Base-by-base conservation (phyloP, 2,113 vertebrate species). In the Neogobius melanostomus region DNA sequence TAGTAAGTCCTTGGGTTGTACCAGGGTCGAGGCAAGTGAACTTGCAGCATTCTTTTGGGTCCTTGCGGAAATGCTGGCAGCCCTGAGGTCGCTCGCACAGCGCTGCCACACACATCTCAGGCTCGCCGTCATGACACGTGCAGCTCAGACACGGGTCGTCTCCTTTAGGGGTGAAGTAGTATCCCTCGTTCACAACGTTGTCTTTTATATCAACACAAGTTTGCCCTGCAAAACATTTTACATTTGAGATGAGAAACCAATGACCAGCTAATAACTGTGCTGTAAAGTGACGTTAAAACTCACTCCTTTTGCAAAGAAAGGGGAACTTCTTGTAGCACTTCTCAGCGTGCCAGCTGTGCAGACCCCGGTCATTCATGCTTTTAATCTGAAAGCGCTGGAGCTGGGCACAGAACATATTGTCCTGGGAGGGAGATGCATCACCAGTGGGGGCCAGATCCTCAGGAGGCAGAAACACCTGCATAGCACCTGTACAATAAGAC, bases 1-100 rank as follows among this genome's bases (percentile, higher is more conserved):
- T 36, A 36, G 28, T 36, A 36, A 36, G 28, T 3, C 3, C 28
- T 36, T 51, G 6, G 8, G n/a, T 44, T 84, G 90, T 89, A 97
- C 97, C 97, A 90, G 95, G 94, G 86, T 99, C 98, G 42, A 97
- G 90, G 56, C 97, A 99, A 28, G 95, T 97, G 79, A 99, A 99
- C 80, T 97, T 99, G 95, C 98, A 99, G 93, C 98, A 99, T 82
- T 98, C 97, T 82, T 96, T 97, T 4, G 98, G 97, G 79, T 99
- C 98, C 81, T 98, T 99, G 14, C 93, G 95, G 63, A 97, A 99
- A 76, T 98, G 95, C 86, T 95, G 95, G 71, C 98, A 99, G 5
- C 95, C 95, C 88, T 99, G 97, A 0, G 98, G 98, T 50, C 97
- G 91, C 80, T 98, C 97, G 0, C 98, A 99, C 75, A 99, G 80